Percentiles rank a stretch among this genome's conserved stretches.
Conservation (phyloP, 2,888 invertebrate species). For the Zhuqinia jingwanae region DNA sequence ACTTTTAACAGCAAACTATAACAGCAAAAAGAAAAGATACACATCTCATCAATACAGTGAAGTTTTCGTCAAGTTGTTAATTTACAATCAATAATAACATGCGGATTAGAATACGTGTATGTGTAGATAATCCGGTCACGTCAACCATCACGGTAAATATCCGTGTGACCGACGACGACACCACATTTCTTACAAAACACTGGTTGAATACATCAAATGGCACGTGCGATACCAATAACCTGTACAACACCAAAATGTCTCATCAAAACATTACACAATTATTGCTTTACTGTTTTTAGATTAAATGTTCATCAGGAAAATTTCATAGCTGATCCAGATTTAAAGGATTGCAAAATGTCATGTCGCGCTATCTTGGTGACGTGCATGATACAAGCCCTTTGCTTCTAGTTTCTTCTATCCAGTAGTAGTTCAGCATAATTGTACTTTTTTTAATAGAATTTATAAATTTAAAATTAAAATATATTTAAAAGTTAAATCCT, state of each 20-base stretch:
- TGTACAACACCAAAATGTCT: too few species aligned
- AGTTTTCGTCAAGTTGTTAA: constrained; percentile 44
- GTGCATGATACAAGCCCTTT: too few species aligned
- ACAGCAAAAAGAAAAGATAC: neutral
- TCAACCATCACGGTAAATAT: constrained; percentile 8
- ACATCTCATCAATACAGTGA: neutral
- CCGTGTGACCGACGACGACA: too few species aligned
- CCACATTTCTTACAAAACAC: neutral
- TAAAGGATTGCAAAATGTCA: neutral
- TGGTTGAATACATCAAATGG: neutral
- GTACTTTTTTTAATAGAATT: too few species aligned
- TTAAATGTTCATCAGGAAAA: neutral
- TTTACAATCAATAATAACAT: constrained; percentile 14
- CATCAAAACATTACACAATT: constrained; percentile 12
- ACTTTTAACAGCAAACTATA: neutral
- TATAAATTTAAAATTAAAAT: too few species aligned
- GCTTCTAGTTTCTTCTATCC: too few species aligned
- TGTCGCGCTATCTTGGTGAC: too few species aligned
- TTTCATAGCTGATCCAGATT: neutral
- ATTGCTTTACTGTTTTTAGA: neutral
- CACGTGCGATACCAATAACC: constrained; percentile 57
- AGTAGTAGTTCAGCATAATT: too few species aligned
- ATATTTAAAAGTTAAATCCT: neutral
- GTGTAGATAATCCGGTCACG: constrained; percentile 12
- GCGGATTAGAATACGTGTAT: constrained; percentile 39